Evolutionary conservation across 2,113 vertebrate species (phyloP), one percentile per base, ranked within the genome.

Genomic region (Camelus bactrianus): DNA sequence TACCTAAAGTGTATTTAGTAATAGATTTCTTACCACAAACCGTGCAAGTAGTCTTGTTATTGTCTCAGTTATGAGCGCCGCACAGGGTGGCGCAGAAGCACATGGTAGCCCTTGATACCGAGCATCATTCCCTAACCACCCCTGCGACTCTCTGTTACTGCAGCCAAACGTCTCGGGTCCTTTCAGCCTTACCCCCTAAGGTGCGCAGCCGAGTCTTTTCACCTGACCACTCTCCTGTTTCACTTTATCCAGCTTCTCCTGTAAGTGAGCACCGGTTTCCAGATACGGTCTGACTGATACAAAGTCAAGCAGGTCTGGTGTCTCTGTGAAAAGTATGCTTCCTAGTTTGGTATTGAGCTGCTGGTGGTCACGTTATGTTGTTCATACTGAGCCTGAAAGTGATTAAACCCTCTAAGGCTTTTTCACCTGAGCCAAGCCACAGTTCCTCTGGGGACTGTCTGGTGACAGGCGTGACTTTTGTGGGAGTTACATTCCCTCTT

Each of bases 121-220:
- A 0, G 32, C 4, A 0, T 13, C 6, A 8, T 28, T 46, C 30
- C 46, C 4, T 6, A 3, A 17, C 22, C 75, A 7, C 6, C 28
- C 6, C 4, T 13, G 0, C 12, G 24, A 2, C 11, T 50, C 15
- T 50, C 11, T n/a, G 35, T 42, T 72, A 64, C 73, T 20, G 11
- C 14, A 15, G 19, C 8, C 8, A 15, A 48, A 64, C 58, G 52
- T 4, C 26, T 60, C 62, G 15, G 42, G 5, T 12, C n/a, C 30
- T 80, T 16, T 28, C 10, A 12, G 15, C 22, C 26, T 1, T 30
- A 5, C 56, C 48, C 56, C 42, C 77, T 32, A 8, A 46, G 17
- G 38, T 32, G 1, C 12, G 28, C 56, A 32, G 0, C 26, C 8
- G 56, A 7, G 5, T 54, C 19, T 86, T 32, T 28, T 58, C 52